Base-by-base conservation (phyloP, 2,888 invertebrate genomes). In the Dolichomitus sp. region DNA sequence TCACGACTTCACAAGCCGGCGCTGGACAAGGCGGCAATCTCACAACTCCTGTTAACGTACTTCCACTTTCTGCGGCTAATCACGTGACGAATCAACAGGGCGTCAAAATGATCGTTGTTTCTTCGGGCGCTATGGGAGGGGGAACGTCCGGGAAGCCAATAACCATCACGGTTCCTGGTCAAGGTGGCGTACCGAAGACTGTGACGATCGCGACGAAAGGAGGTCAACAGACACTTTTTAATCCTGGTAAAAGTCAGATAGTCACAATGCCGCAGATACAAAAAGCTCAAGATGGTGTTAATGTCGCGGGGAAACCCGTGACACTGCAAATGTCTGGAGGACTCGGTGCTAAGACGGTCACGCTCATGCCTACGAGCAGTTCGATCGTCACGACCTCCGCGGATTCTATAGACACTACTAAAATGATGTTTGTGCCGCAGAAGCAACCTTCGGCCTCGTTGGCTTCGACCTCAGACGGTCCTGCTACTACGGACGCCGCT, bases 231-330 rank as follows among this genome's bases (percentile, higher is more conserved):
- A 89, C 94, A 2, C 88, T 92, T 23, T 91, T 92, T 59, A 92
- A 91, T 87, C 89, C 93, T 3, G 89, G 90, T 9, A 93, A 93
- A 75, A 91, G 91, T 81, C 94, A 93, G 74, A 89, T 94, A 27
- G 89, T 94, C 30, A 92, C 93, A 3, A 89, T 93, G 87, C 94
- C 93, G 6, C 93, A 93, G 63, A 91, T 92, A 14, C 94, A 94
- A 77, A 93, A 93, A 63, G 87, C 90, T 7, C 88, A 95, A 93
- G 96, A 96, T 90, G 95, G 96, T 30, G 95, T 96, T 33, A 96
- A 96, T 79, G 94, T 96, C 82, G 96, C 96, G 7, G 97, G 97
- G 0, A 97, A 97, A 92, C 96, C 96, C 19, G 96, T 97, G 2
- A 97, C 97, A 0, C 95, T 97, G 52, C 96, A 96, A 93, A 95